Conservation (phyloP, 2,113 vertebrate species). For the Chlorodrepanis virens region DNA sequence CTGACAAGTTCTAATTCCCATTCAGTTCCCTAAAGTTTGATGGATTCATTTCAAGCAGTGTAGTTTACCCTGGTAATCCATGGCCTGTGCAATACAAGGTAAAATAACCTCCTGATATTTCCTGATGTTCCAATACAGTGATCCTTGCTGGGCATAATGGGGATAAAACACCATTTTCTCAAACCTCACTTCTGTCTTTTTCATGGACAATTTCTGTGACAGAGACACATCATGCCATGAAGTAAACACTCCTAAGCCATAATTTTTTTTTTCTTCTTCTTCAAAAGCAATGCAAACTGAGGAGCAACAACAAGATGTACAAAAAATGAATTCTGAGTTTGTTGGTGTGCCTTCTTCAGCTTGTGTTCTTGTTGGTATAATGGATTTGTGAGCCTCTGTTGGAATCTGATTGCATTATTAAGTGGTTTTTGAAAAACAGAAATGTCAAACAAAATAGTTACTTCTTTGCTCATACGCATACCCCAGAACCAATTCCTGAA, state of each 20-base stretch:
- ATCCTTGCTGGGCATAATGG: neutral
- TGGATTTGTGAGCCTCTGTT: neutral
- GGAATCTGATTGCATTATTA: neutral
- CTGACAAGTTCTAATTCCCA: neutral
- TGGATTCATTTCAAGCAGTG: neutral
- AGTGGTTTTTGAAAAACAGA: neutral
- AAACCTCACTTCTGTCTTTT: neutral
- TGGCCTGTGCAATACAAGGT: neutral
- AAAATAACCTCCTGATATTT: neutral
- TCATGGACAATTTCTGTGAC: neutral
- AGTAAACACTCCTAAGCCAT: neutral
- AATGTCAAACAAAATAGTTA: neutral
- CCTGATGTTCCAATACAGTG: neutral
- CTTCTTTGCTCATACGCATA: neutral
- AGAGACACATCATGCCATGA: neutral
- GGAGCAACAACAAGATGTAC: neutral
- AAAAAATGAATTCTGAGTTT: neutral
- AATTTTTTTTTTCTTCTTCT: neutral
- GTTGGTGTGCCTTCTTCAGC: neutral
- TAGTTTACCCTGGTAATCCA: neutral
- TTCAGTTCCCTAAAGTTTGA: neutral
- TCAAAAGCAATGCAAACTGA: rapidly evolving
- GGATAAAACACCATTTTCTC: neutral
- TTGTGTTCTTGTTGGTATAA: neutral
- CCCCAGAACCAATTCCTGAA: neutral